Evolutionary conservation across 2,888 invertebrate species (phyloP), one percentile per base, ranked within the genome.

Genomic region (Chironomus tentans): DNA sequence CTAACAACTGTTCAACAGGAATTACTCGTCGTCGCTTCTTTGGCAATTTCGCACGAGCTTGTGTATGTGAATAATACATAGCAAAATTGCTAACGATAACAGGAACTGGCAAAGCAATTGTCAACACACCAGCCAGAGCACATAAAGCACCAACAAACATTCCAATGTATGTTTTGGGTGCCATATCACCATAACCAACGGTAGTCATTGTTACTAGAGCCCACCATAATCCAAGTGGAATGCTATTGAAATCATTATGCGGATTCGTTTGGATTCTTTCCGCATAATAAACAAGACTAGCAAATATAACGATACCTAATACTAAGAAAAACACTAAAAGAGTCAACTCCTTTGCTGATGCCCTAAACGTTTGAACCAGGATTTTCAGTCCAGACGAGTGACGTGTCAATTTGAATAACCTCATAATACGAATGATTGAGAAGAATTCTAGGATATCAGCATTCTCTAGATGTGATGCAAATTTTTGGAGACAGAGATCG

Each of bases 61-160:
- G 93, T 81, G 95, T 95, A 85, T 95, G 95, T 80, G 94, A 94
- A 86, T 95, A 95, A 86, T 94, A 95, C 95, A 95, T 95, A 82
- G 95, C 94, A 86, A 99, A 99, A 88, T 99, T 99, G 85, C 96
- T 97, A 79, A 99, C 98, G 83, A 99, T 99, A 85, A 99, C 98
- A 80, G 98, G 98, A 81, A 98, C 97, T 79, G 98, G 98, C 82
- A 98, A 89, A 81, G 98, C 98, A 86, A 99, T 97, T 83, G 98
- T 98, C 81, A 99, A 88, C 81, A 99, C 98, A 85, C 99, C 99
- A 82, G 97, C 96, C 79, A 99, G 88, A 78, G 99, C 98, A 85
- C 98, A 99, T 70, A 99, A 88, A 15, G 97, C 97, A 79, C 98
- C 98, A 79, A 98, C 97, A 83, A 98, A 96, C 98, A 98, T 98